A percentile compares a stretch with the other conserved stretches of the same genome.
Evolutionary conservation across 2,113 vertebrate species (phyloP).

Genomic region (Cercocebus atys): DNA sequence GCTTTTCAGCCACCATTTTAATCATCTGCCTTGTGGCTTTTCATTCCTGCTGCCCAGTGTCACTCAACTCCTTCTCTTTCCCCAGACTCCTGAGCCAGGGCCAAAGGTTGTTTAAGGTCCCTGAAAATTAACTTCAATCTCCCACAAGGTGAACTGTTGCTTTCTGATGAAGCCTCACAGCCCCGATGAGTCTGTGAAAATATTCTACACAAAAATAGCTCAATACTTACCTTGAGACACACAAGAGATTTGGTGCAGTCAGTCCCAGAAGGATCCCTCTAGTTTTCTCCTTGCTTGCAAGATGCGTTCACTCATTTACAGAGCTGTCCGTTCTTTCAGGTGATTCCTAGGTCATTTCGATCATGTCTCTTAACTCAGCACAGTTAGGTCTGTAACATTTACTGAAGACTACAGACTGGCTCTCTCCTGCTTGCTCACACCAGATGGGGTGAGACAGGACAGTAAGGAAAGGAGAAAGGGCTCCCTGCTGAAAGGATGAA

Average conservation of each 20-base stretch:
- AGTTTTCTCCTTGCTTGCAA: not conserved
- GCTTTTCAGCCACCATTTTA: slow-evolving; percentile 52
- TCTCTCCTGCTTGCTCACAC: not conserved
- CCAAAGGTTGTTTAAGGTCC: slow-evolving; percentile 72
- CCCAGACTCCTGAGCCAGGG: not conserved
- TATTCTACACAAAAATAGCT: slow-evolving; percentile 68
- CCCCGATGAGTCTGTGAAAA: slow-evolving; percentile 51
- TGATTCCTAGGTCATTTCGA: not conserved
- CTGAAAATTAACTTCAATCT: slow-evolving; percentile 46
- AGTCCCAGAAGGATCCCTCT: not conserved
- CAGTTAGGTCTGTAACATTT: not conserved
- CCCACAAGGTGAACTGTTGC: slow-evolving; percentile 63
- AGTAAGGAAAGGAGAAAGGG: not conserved
- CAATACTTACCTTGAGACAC: slow-evolving; percentile 21
- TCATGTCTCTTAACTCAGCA: not conserved
- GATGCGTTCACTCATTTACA: not conserved
- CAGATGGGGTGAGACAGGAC: not conserved
- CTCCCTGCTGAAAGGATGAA: not conserved
- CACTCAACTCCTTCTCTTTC: slow-evolving; percentile 38
- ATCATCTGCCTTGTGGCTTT: slow-evolving; percentile 30
- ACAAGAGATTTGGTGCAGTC: not conserved
- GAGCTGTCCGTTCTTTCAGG: slow-evolving; percentile 16
- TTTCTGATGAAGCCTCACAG: slow-evolving; percentile 67
- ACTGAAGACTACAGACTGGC: not conserved
- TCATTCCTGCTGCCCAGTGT: not conserved